Evolutionary conservation across 2,888 invertebrate species (phyloP), one percentile per base, ranked within the genome.

Genomic region (Melinaea menophilus): DNA sequence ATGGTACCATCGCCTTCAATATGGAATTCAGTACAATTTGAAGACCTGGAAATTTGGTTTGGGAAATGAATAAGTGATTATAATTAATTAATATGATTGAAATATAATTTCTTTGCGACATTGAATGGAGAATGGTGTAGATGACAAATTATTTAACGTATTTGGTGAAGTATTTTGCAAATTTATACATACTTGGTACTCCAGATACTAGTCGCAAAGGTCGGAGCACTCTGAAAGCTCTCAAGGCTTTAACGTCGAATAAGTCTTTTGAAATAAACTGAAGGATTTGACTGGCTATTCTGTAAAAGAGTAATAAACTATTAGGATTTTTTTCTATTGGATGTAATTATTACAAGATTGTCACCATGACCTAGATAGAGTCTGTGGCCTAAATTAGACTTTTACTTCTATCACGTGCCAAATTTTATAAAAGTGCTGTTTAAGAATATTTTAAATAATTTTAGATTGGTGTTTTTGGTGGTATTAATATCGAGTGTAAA

Each of bases 21-120:
- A 99, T 99, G 71, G 99, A 99, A 92, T 99, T 99, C 82, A 99
- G 92, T 78, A 99, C 99, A 80, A 99, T 99, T 92, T 99, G 99
- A 75, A 99, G 94, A 95, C 99, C 99, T 99, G 91, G 11, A 77
- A 92, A 85, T 5, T 31, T 3, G 11, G 7, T 51, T 13, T 51
- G 41, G 11, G 11, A 41, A 41, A 41, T 41, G 7, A 22, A 22
- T 22, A 22, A 22, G 7, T 37, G 7, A 5, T 5, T 37, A 37
- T 7, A 37, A 37, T 5, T 37, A 37, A 37, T 37, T 37, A 5
- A 7, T 5, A 37, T 37, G 37, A 37, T 41, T 2, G 41, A 41
- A 41, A 41, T 9, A 41, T 9, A 9, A 9, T 41, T 41, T 41
- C 41, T 41, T 41, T 41, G 7, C 41, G 41, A 41, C 9, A 41